Conservation (phyloP, 2,888 invertebrate species). For the Palloptera scutellata region DNA sequence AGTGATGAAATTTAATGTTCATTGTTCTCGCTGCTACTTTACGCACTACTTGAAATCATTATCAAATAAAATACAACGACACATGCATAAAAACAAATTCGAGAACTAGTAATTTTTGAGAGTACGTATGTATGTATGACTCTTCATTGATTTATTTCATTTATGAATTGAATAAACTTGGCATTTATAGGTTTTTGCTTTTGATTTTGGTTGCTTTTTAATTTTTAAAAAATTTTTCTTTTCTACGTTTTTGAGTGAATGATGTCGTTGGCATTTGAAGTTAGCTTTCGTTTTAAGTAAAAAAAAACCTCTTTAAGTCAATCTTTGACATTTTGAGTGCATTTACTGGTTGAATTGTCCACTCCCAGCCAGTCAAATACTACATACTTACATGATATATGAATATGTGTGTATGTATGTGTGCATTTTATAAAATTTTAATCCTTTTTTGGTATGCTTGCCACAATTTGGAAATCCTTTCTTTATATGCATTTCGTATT, state of each 20-base stretch:
- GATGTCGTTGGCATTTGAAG: too few species aligned
- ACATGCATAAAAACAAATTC: background rate
- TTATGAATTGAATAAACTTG: constrained; percentile 28
- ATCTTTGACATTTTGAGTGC: constrained; percentile 52
- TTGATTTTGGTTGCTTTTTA: constrained; percentile 6
- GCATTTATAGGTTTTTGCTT: constrained; percentile 30
- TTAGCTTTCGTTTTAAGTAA: background rate
- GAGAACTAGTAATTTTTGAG: background rate
- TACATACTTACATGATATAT: background rate
- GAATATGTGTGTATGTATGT: constrained; percentile 9
- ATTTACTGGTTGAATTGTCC: constrained; percentile 28
- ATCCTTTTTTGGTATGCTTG: constrained; percentile 37
- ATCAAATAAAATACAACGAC: constrained; percentile 16
- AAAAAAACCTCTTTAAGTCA: constrained; percentile 43
- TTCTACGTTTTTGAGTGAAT: too few species aligned
- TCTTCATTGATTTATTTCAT: constrained; percentile 16
- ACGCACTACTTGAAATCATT: constrained; percentile 12
- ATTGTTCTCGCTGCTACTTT: constrained; percentile 10
- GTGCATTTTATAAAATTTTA: constrained; percentile 44
- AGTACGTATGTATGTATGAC: background rate
- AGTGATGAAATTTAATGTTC: background rate
- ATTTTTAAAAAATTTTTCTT: too few species aligned
- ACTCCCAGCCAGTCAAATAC: background rate
- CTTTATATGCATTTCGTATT: too few species aligned
- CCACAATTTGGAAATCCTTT: too few species aligned